Conservation (phyloP, 35 echinoderm and acorn worm species). For the Nesometra sesokonis region DNA sequence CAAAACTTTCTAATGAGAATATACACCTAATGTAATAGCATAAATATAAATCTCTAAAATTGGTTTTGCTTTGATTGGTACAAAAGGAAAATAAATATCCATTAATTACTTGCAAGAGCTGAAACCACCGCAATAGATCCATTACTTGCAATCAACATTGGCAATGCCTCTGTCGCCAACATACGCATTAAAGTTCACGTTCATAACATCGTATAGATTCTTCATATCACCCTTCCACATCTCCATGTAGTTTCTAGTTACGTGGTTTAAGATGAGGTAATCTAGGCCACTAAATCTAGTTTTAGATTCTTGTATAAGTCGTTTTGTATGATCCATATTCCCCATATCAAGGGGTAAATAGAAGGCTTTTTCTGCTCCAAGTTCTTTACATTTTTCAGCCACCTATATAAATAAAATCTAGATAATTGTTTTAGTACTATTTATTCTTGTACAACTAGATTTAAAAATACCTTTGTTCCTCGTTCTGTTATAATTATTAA, state of each 20-base stretch:
- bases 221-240: conserved; percentile 65
- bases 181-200: conserved; percentile 80
- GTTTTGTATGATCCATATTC: conserved; percentile 41
- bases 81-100: too few relatives aligned
- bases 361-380: conserved; percentile 70
- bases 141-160: conserved; percentile 55
- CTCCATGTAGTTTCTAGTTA: conserved; percentile 40
- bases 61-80: too few relatives aligned
- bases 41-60: too few relatives aligned
- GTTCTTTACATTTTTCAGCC: conserved; percentile 77
- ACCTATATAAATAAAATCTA: conserved; percentile 33
- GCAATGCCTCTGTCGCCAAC: conserved; percentile 80
- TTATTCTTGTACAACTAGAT: too few relatives aligned
- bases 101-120: conserved; percentile 73
- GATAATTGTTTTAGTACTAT: background rate
- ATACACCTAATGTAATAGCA: too few relatives aligned
- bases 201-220: conserved; percentile 36
- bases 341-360: conserved; percentile 86
- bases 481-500: too few relatives aligned
- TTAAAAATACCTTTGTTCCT: too few relatives aligned
- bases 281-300: conserved; percentile 63
- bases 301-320: conserved; percentile 62
- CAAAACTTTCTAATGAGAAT: too few relatives aligned
- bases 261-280: conserved; percentile 85
- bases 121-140: conserved; percentile 82